Conservation (phyloP, 2,113 vertebrate species). For the Loxodonta africana region DNA sequence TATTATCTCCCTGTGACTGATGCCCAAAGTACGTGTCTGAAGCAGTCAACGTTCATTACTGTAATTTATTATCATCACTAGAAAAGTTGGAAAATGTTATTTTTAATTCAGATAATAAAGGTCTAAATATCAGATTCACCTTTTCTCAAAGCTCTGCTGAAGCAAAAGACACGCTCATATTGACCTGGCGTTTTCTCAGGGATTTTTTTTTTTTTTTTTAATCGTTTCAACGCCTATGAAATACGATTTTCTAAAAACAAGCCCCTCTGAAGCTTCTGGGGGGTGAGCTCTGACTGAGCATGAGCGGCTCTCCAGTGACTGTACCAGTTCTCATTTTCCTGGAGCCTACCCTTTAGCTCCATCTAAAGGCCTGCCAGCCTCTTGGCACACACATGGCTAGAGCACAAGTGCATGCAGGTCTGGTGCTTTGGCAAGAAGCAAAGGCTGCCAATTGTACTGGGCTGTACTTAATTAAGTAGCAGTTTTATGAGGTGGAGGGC, state of each 20-base stretch:
- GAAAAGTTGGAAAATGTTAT: not conserved
- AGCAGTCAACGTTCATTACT: not conserved
- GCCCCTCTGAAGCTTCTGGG: slow-evolving; percentile 58
- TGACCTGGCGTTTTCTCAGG: slow-evolving; percentile 56
- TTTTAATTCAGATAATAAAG: not conserved
- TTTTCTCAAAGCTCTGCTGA: slow-evolving; percentile 10
- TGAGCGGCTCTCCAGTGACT: slow-evolving; percentile 10
- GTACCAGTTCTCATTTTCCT: slow-evolving; percentile 42
- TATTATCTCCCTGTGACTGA: not conserved
- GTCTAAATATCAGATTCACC: not conserved
- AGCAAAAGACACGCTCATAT: not conserved
- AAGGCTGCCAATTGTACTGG: slow-evolving; percentile 84
- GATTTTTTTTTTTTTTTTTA: slow-evolving; percentile 8
- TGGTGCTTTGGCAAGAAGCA: slow-evolving; percentile 78
- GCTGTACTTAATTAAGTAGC: slow-evolving; percentile 88
- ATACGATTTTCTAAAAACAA: slow-evolving; percentile 8
- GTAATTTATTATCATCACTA: not conserved
- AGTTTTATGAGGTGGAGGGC: slow-evolving; percentile 90
- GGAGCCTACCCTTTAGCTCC: slow-evolving; percentile 48
- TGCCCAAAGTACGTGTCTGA: not conserved
- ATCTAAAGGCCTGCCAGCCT: slow-evolving; percentile 55
- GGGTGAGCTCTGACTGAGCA: fast-evolving
- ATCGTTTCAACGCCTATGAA: not conserved
- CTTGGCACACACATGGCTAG: slow-evolving; percentile 52
- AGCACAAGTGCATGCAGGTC: slow-evolving; percentile 34